Evolutionary conservation across 2,888 invertebrate species (phyloP).

Genomic region (Eledona agricola): DNA sequence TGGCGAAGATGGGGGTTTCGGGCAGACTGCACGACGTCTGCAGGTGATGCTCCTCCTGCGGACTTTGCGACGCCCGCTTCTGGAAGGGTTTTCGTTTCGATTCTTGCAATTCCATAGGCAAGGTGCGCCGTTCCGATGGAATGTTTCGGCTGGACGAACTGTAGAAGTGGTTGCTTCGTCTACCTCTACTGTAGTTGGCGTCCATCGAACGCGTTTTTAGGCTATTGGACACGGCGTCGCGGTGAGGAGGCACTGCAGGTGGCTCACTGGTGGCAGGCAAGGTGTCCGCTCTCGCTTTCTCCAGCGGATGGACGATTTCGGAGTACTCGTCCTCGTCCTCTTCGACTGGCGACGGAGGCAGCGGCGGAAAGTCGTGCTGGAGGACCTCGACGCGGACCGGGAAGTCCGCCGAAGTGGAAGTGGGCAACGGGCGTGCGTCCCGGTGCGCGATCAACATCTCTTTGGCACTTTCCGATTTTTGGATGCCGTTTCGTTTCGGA

Average conservation of each 20-base stretch:
- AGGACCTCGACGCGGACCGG: conserved; percentile 73
- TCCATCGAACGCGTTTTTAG: conserved; percentile 88
- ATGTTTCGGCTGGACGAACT: conserved; percentile 68
- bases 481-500: conserved; percentile 71
- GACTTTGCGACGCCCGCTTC: conserved; percentile 65
- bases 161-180: conserved; percentile 55
- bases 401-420: conserved; percentile 66
- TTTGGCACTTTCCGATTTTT: conserved; percentile 79
- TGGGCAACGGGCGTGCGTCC: conserved; percentile 55
- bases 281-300: conserved; percentile 66
- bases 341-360: conserved; percentile 85
- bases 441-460: conserved; percentile 71
- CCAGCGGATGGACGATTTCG: conserved; percentile 68
- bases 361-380: conserved; percentile 76
- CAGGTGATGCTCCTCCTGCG: conserved; percentile 70
- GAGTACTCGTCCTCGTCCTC: conserved; percentile 81
- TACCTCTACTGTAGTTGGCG: conserved; percentile 71
- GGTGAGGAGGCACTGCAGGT: conserved; percentile 79
- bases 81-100: conserved; percentile 55
- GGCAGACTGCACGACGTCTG: conserved; percentile 88
- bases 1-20: conserved; percentile 88
- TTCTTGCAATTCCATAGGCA: conserved; percentile 75
- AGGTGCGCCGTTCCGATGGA: conserved; percentile 75
- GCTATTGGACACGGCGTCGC: conserved; percentile 70
- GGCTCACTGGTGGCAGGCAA: conserved; percentile 67